phyloP scores from a whole-genome alignment of 1,140 invertebrate species.

The Holotrichia oblita region DNA sequence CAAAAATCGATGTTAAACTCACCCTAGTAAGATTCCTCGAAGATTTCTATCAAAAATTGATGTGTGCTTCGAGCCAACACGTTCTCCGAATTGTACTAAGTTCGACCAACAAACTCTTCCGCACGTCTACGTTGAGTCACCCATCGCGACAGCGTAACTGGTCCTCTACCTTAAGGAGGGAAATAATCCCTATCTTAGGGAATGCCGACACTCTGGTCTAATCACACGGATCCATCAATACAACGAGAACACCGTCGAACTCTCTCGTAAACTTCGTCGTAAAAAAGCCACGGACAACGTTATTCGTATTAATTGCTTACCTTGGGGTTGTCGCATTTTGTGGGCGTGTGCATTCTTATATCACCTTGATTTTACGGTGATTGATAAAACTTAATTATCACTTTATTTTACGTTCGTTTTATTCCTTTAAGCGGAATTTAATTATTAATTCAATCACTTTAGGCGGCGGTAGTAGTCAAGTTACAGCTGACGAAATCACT shows the following conservation, averaged over 20 bases:
- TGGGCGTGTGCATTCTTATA: neutral
- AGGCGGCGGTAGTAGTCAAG: no score
- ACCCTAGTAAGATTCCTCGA: conserved; percentile 48
- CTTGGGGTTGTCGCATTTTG: neutral
- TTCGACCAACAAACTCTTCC: conserved; percentile 35
- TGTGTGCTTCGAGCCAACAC: conserved; percentile 48
- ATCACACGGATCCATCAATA: conserved; percentile 49
- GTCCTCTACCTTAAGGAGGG: conserved; percentile 41
- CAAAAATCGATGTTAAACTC: conserved; percentile 44
- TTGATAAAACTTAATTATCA: neutral
- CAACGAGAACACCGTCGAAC: conserved; percentile 28
- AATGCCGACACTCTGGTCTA: conserved; percentile 49
- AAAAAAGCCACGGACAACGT: conserved; percentile 39
- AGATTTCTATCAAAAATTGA: conserved; percentile 54
- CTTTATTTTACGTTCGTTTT: no score
- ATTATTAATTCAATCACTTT: no score
- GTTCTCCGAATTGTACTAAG: conserved; percentile 48
- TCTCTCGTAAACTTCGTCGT: conserved; percentile 33
- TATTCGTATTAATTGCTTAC: conserved; percentile 38
- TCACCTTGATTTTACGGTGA: neutral
- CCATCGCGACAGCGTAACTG: conserved; percentile 9
- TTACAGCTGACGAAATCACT: no score
- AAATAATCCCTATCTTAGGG: conserved; percentile 48
- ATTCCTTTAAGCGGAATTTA: no score
- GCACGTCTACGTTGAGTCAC: neutral